These are phyloP conservation scores for Rhynchonema sp. DNA, from an alignment of 2,888 invertebrate species.

Conservation along the genomic window DNA sequence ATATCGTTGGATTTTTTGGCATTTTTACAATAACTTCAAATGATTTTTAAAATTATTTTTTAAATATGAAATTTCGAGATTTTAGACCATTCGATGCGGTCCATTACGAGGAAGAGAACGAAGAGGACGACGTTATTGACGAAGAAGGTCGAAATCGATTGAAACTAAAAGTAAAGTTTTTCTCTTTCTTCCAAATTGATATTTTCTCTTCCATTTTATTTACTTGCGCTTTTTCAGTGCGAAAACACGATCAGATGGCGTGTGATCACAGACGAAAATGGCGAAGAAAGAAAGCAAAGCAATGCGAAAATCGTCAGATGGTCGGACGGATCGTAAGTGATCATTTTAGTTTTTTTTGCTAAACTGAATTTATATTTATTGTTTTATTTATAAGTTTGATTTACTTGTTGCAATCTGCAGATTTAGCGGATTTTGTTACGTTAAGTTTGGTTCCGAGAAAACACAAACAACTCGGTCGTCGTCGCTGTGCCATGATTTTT, in stretches of 20 bases:
- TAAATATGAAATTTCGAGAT: neutral
- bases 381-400: slow-evolving; percentile 1
- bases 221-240: slow-evolving; percentile 41
- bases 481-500: too few species aligned
- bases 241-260: slow-evolving; percentile 96
- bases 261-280: slow-evolving; percentile 37
- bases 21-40: neutral
- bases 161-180: slow-evolving; percentile 32
- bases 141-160: slow-evolving; percentile 78
- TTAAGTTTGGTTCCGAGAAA: too few species aligned
- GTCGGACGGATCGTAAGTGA: slow-evolving; percentile 58
- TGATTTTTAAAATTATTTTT: neutral
- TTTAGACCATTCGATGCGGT: slow-evolving; percentile 69
- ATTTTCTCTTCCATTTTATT: neutral
- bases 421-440: neutral
- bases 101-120: slow-evolving; percentile 93
- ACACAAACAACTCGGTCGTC: too few species aligned
- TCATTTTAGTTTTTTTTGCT: slow-evolving; percentile 1
- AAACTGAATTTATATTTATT: slow-evolving; percentile 5
- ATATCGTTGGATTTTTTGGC: neutral
- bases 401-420: neutral
- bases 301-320: slow-evolving; percentile 86
- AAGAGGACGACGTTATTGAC: slow-evolving; percentile 89
- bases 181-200: neutral
- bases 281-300: slow-evolving; percentile 47